Evolutionary conservation across 2,888 invertebrate genomes (phyloP), one percentile per base, ranked within the genome.

Genomic region (Zaprionus lineosus): DNA sequence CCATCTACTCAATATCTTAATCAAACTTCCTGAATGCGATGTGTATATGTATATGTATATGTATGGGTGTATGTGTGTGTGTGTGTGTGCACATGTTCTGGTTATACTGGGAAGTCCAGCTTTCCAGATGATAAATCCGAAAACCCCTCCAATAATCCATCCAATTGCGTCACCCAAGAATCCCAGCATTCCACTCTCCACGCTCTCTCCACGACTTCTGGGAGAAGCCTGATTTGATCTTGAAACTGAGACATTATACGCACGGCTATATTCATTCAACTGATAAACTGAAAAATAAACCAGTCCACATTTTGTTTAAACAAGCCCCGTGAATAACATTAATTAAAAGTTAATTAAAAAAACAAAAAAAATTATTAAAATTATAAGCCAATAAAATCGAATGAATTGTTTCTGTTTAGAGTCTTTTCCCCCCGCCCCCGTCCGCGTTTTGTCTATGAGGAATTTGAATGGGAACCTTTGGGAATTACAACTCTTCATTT

Each of bases 251-350:
- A 18, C 18, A 16, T 37, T 3, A 24, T 18, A 16, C 9, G 29
- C 12, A 6, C 2, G 28, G 14, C 6, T 33, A 37, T 29, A 56
- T 40, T 68, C 63, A 9, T 18, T 15, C 8, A 9, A 43, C 9
- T 67, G 68, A 66, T 66, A 66, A 68, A 40, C 31, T 67, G 68
- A 66, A 67, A 66, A 68, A 40, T 31, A 47, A 50, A 52, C 52
- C 15, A 33, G 67, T 56, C n/a, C n/a, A n/a, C n/a, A n/a, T n/a
- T n/a, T n/a, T n/a, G n/a, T n/a, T n/a, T n/a, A n/a, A n/a, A n/a
- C n/a, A n/a, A n/a, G n/a, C n/a, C n/a, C n/a, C n/a, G n/a, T n/a
- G 2, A 15, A 43, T 15, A 18, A 14, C 21, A 12, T 11, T 47
- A 6, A 29, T n/a, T n/a, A n/a, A n/a, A n/a, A n/a, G n/a, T n/a